Evolutionary conservation across 2,797 vertebrate species (phyloP), one percentile per base, ranked within the genome.

Genomic region (Sebastes goodei): DNA sequence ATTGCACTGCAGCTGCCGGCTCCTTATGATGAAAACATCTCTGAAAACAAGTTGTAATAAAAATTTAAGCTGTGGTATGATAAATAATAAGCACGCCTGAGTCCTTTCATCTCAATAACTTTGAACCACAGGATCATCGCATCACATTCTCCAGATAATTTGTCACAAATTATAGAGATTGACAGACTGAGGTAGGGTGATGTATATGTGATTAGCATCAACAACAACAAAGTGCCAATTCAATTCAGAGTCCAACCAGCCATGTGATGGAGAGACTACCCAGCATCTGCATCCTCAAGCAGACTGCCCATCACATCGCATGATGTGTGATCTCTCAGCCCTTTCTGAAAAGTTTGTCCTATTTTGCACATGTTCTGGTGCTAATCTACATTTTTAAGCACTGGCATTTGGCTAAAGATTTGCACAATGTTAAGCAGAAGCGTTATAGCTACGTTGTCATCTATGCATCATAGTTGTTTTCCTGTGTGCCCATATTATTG

Each of bases 231-330:
- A 71, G 62, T 72, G 60, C 25, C 80, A 78, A 74, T 78, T 74
- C 49, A 62, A 80, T 76, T 80, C 67, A 66, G 66, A 85, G 53
- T 82, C 42, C 23, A 71, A 61, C 12, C 61, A 69, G 59, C 76
- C 80, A 76, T 83, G 80, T 85, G 83, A 89, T 42, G 46, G 35
- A 71, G 77, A 66, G 64, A 57, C 67, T 14, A 68, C 70, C 30
- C 75, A 56, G 11, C 86, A 65, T 71, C 75, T 79, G 15, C 80
- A 84, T 76, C 64, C 64, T 33, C 32, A 52, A 38, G 74, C 52
- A 21, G 14, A 66, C 64, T 38, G 59, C 78, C 55, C 71, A 27
- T 72, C 65, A 61, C n/a, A 14, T 67, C 27, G 5, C 60, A 38
- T 62, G 65, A 80, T 10, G 76, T 69, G 74, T 38, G 64, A 84